Evolutionary conservation across 2,888 invertebrate genomes (phyloP), one percentile per base, ranked within the genome.

Genomic region (Palloptera scutellata): DNA sequence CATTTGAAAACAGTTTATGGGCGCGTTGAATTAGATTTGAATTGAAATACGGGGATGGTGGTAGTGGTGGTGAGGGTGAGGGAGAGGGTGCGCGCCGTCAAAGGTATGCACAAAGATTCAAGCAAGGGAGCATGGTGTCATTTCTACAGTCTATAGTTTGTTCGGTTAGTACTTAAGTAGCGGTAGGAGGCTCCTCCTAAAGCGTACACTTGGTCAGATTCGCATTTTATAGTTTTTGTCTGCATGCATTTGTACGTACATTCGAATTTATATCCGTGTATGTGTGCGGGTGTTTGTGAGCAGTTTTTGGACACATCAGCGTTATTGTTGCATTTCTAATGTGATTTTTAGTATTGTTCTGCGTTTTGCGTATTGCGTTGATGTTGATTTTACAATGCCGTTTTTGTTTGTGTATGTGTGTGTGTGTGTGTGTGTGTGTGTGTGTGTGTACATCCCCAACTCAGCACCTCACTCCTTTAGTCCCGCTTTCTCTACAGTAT

Each of bases 271-370:
- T 8, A 48, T 15, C 5, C 48, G 15, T 4, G 5, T 19, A 54
- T 12, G 15, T 20, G n/a, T n/a, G n/a, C n/a, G n/a, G n/a, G n/a
- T n/a, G n/a, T n/a, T n/a, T n/a, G n/a, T n/a, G n/a, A n/a, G 54
- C n/a, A 19, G n/a, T 45, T 69, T 66, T 66, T 12, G 43, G n/a
- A n/a, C 54, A 42, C 59, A 65, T 58, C 59, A 59, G 52, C 59
- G 60, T 77, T 77, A 79, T 78, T 79, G 79, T 79, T 78, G 78
- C 79, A 78, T 78, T 76, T 78, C 75, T 77, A 75, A 78, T 78
- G 77, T 77, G 79, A 79, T 78, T 78, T 78, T 78, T 79, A 79
- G 78, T 78, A 79, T 78, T 77, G 78, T 78, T 76, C 79, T 76
- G 77, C 77, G 78, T 76, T 75, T 41, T 66, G 51, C 60, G 51